These are phyloP conservation scores for Pedetes capensis DNA, from an alignment of 2,113 vertebrate genomes.

Conservation along the genomic window DNA sequence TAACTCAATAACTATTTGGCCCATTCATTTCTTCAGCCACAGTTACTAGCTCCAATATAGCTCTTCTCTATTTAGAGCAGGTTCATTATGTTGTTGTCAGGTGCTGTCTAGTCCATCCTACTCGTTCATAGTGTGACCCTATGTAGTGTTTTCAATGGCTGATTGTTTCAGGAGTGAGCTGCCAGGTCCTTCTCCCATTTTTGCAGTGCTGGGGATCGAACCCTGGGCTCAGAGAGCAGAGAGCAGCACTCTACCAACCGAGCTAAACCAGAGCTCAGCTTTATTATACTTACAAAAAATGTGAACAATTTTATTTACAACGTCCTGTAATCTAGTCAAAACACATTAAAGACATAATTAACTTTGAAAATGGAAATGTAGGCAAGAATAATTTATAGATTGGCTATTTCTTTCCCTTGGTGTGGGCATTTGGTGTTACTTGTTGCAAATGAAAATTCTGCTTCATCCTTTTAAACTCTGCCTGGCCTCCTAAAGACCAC, in stretches of 20 bases:
- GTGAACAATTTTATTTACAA: neutral
- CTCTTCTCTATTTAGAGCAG: neutral
- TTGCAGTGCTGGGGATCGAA: too few species aligned
- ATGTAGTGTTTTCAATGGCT: too few species aligned
- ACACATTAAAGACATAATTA: neutral
- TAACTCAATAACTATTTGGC: neutral
- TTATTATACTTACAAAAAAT: slow-evolving; percentile 6
- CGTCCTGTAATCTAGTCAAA: neutral
- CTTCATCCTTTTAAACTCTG: neutral
- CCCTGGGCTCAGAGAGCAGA: too few species aligned
- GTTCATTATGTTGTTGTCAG: too few species aligned
- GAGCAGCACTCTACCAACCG: too few species aligned
- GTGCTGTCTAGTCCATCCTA: too few species aligned
- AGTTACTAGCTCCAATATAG: neutral
- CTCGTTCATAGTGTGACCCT: too few species aligned
- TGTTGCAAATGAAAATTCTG: neutral
- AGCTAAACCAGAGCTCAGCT: too few species aligned
- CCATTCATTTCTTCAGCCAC: slow-evolving; percentile 4
- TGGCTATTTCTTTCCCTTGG: neutral
- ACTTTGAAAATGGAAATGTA: neutral
- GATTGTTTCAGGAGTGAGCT: too few species aligned
- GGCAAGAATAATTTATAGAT: neutral
- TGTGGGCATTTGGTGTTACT: neutral
- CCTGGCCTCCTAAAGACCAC: neutral
- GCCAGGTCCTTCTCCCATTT: too few species aligned